A percentile compares a stretch with the other conserved stretches of the same genome.
phyloP scores from a whole-genome alignment of 2,113 vertebrate species.

The Gobiocypris rarus region DNA sequence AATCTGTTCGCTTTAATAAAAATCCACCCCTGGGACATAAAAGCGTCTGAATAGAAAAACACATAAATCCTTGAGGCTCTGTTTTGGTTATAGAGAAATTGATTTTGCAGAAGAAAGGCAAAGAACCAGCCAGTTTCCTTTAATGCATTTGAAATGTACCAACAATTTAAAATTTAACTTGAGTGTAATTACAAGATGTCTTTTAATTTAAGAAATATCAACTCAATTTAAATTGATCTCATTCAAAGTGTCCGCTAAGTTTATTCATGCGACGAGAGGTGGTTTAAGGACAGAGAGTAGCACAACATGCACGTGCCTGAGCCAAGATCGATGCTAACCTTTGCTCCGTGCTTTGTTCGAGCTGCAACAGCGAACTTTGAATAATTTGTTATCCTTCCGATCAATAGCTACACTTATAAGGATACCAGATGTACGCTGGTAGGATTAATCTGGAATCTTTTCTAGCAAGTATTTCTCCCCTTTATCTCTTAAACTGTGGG shows the following conservation, averaged over 20 bases:
- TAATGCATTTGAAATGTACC: not conserved
- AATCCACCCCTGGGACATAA: not conserved
- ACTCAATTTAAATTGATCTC: conserved; percentile 14
- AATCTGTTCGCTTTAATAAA: not conserved
- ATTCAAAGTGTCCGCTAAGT: not conserved
- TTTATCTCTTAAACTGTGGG: conserved; percentile 6
- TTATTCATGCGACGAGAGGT: not conserved
- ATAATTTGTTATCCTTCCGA: conserved; percentile 33
- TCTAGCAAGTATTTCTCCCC: not conserved
- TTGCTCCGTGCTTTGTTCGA: conserved; percentile 27
- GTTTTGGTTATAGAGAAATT: conserved; percentile 2
- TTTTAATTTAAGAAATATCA: not conserved
- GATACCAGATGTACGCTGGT: conserved; percentile 10
- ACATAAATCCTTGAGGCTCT: not conserved
- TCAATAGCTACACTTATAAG: conserved; percentile 29
- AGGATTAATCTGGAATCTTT: conserved; percentile 32
- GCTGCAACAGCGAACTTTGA: not conserved
- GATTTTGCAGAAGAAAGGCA: not conserved
- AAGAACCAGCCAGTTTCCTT: not conserved
- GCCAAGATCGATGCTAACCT: conserved; percentile 26
- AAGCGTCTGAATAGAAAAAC: not conserved
- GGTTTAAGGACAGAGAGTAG: conserved; percentile 8
- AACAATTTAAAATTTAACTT: conserved; percentile 13
- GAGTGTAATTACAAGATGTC: not conserved
- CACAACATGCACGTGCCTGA: not conserved